Conservation (phyloP, 2,888 invertebrate species). For the Ceriagrion tenellum region DNA sequence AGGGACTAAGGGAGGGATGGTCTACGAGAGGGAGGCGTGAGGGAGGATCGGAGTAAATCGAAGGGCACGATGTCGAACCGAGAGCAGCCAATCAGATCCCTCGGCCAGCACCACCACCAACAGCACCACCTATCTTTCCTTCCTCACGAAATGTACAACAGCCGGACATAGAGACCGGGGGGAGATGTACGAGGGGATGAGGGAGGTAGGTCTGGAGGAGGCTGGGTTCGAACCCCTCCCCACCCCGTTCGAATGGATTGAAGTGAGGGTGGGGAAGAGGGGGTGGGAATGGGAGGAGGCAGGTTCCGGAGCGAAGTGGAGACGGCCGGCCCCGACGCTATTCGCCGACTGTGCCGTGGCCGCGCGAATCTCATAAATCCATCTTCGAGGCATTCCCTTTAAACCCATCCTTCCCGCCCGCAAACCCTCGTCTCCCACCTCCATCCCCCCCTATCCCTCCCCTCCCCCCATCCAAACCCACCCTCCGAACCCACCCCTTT, state of each 20-base stretch:
- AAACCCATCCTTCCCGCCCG: constrained; percentile 16
- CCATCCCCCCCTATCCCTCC: not conserved
- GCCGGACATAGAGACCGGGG: constrained; percentile 31
- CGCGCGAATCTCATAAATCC: constrained; percentile 63
- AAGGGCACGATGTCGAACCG: constrained; percentile 62
- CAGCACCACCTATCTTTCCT: not conserved
- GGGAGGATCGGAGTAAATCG: constrained; percentile 46
- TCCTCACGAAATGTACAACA: constrained; percentile 29
- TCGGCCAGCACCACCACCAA: not conserved
- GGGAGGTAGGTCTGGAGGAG: not conserved
- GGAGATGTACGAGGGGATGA: constrained; percentile 3
- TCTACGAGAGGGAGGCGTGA: not conserved
- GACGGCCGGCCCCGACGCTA: constrained; percentile 38
- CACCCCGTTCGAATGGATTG: not conserved
- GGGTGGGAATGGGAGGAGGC: constrained; percentile 11
- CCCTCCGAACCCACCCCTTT: not conserved
- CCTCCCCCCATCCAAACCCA: not conserved
- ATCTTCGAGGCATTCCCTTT: constrained; percentile 65
- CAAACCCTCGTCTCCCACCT: not conserved
- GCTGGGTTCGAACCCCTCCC: not conserved
- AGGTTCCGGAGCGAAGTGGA: constrained; percentile 51
- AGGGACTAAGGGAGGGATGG: not conserved
- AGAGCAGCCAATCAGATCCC: constrained; percentile 52
- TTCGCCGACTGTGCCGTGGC: constrained; percentile 49
- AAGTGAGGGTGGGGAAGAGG: not conserved